Conservation (phyloP, 2,797 vertebrate species). For the Pygocentrus nattereri region DNA sequence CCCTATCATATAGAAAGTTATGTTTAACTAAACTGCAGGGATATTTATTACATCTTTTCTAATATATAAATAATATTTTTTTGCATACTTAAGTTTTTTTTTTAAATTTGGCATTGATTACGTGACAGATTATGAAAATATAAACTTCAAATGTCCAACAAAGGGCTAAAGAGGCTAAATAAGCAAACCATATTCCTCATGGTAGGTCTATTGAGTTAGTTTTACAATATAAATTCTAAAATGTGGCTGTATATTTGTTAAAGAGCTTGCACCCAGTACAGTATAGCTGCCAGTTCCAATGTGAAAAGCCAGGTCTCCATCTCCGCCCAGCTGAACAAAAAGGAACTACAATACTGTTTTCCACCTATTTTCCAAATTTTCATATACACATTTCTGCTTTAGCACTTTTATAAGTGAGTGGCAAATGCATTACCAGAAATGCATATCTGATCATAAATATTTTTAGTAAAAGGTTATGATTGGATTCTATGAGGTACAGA, state of each 20-base stretch:
- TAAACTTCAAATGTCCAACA: neutral
- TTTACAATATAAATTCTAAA: neutral
- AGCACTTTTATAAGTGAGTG: conserved; percentile 27
- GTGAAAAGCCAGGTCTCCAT: conserved; percentile 69
- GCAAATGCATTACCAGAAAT: conserved; percentile 16
- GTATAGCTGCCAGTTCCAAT: conserved; percentile 72
- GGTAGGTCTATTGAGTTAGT: neutral
- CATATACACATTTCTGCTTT: neutral
- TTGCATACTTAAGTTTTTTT: neutral
- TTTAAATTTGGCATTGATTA: neutral
- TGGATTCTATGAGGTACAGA: conserved; percentile 23
- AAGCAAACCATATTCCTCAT: neutral
- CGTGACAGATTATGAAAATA: neutral
- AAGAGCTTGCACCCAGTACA: conserved; percentile 57
- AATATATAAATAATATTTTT: neutral
- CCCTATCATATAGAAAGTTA: conserved; percentile 16
- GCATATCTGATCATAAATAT: neutral
- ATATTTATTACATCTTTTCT: neutral
- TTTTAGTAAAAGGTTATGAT: conserved; percentile 1
- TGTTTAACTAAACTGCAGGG: neutral
- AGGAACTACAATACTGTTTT: conserved; percentile 22
- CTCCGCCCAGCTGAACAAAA: conserved; percentile 45
- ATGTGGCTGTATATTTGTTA: neutral
- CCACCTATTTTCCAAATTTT: conserved; percentile 38
- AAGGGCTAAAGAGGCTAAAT: neutral